Base-by-base conservation (phyloP, 2,888 invertebrate genomes). In the Ochropleura plecta region DNA sequence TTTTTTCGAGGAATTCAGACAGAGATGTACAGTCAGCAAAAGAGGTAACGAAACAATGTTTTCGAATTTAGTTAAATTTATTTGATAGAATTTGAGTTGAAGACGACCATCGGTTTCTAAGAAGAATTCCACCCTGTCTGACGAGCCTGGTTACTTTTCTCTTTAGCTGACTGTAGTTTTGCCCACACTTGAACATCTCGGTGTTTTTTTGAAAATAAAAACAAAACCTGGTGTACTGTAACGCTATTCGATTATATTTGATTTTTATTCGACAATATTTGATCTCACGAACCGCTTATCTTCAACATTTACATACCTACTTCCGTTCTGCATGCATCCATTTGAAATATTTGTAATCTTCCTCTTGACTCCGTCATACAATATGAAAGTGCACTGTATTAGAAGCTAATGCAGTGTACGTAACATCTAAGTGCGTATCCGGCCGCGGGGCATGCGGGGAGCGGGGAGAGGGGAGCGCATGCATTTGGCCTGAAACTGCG, bases 401-500 rank as follows among this genome's bases (percentile, higher is more conserved):
- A 84, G 77, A 74, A 70, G 81, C 83, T 87, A 87, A 87, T 88
- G 87, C 83, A 83, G 77, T 81, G 73, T 79, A 78, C 81, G 76
- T 80, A 88, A 83, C 74, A 85, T 75, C 77, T 87, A 71, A 88
- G 87, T 83, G 87, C 87, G 88, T 87, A 88, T 87, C 88, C 86
- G 87, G 81, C 76, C 59, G 30, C 59, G 30, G 59, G 9, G 59
- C 63, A 40, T 66, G 83, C 78, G 75, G 84, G 81, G 14, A 73
- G 81, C 76, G 78, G 86, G 83, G 12, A 72, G 80, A 75, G 77
- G 83, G 80, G 14, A 70, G 81, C 78, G 78, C 83, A 79, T 87
- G 88, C 87, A 87, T 73, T 81, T 76, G n/a, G n/a, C n/a, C n/a
- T n/a, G n/a, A n/a, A n/a, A n/a, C n/a, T n/a, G n/a, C n/a, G n/a